Percentiles rank a stretch among this genome's conserved stretches.
Evolutionary conservation across 2,888 invertebrate genomes (phyloP).

Genomic region (Anticlea derivata): DNA sequence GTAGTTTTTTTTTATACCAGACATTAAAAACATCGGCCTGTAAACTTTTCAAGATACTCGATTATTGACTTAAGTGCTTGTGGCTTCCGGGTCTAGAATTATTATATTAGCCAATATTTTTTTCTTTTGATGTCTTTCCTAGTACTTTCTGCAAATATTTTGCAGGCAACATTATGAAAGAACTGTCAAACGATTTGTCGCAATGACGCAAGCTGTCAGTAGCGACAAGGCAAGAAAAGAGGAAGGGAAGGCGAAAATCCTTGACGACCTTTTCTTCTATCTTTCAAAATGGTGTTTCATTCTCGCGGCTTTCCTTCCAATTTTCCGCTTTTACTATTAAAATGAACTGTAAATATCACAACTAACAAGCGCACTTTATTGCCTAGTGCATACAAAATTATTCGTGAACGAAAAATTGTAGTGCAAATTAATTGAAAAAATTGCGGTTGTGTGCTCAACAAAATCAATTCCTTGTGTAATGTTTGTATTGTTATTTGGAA

Average conservation of each 20-base stretch:
- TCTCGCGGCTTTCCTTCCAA: conserved; percentile 73
- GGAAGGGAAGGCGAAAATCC: conserved; percentile 64
- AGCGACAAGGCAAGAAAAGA: too few species aligned
- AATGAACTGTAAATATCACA: conserved; percentile 60
- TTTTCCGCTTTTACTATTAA: conserved; percentile 61
- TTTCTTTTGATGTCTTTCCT: too few species aligned
- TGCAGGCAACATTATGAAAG: conserved; percentile 34
- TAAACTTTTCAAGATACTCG: too few species aligned
- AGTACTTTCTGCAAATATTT: too few species aligned
- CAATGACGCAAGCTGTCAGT: conserved; percentile 61
- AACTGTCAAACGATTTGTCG: conserved; percentile 53
- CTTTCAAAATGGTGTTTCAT: conserved; percentile 79
- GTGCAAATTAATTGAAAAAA: conserved; percentile 34
- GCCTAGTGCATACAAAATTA: conserved; percentile 48
- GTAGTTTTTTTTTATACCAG: too few species aligned
- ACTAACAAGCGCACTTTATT: conserved; percentile 43
- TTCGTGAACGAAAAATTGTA: conserved; percentile 39
- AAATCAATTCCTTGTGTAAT: conserved; percentile 71
- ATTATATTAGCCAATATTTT: too few species aligned
- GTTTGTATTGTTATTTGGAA: conserved; percentile 72
- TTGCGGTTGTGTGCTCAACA: conserved; percentile 39
- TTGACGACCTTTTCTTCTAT: conserved; percentile 73
- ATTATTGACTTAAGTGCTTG: too few species aligned
- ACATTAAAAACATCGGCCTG: too few species aligned
- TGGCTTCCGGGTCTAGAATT: too few species aligned